Evolutionary conservation across 2,888 invertebrate species (phyloP).

Genomic region (Calliopum simillimum): DNA sequence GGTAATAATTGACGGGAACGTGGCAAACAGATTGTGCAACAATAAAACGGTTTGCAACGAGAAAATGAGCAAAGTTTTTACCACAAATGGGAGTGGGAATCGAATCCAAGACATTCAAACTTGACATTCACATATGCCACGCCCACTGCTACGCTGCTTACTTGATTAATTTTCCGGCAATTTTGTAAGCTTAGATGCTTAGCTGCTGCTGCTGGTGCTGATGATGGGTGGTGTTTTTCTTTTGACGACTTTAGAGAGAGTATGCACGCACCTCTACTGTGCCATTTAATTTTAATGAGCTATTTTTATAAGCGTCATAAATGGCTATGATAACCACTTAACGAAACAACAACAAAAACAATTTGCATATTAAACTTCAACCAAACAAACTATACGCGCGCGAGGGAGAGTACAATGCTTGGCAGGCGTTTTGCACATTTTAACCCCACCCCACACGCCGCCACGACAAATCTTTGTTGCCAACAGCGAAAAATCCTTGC

Average conservation of each 20-base stretch:
- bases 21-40: slow-evolving; percentile 10
- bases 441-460: slow-evolving; percentile 21
- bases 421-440: slow-evolving; percentile 31
- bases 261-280: slow-evolving; percentile 35
- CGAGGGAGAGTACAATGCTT: slow-evolving; percentile 35
- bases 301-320: slow-evolving; percentile 60
- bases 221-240: neutral
- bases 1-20: too few species aligned
- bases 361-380: slow-evolving; percentile 62
- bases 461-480: slow-evolving; percentile 12
- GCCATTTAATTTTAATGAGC: slow-evolving; percentile 62
- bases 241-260: neutral
- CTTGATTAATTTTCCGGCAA: neutral
- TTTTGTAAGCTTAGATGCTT: neutral
- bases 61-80: slow-evolving; percentile 6
- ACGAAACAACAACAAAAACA: slow-evolving; percentile 55
- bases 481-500: slow-evolving; percentile 56
- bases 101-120: too few species aligned
- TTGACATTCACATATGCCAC: neutral
- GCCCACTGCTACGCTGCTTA: neutral
- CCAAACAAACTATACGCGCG: slow-evolving; percentile 37
- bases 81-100: neutral
- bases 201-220: neutral
- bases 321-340: slow-evolving; percentile 61
- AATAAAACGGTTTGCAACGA: slow-evolving; percentile 12